Conservation (phyloP, 1,140 invertebrate genomes). For the Trichonephila inaurata region DNA sequence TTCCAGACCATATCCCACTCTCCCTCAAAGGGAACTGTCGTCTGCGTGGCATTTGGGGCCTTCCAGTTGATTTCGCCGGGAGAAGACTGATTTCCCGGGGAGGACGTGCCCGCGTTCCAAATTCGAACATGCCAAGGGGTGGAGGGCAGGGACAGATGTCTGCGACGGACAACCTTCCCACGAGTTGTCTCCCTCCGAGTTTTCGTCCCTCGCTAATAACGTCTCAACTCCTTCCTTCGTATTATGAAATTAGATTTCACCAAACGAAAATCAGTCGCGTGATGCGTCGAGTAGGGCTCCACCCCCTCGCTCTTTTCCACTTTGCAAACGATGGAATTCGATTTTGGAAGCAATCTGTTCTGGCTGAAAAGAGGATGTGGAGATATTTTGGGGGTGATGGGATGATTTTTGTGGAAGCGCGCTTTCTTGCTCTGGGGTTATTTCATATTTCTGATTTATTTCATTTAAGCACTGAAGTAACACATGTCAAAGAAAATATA, state of each 20-base stretch:
- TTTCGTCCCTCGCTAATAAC: slow-evolving; percentile 10
- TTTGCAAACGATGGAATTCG: slow-evolving; percentile 20
- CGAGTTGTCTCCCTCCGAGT: slow-evolving; percentile 35
- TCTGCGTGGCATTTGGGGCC: slow-evolving; percentile 40
- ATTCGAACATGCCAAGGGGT: slow-evolving; percentile 42
- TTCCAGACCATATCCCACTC: not conserved
- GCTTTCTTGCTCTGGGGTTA: no score
- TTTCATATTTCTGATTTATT: no score
- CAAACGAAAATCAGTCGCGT: slow-evolving; percentile 18
- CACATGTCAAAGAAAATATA: no score
- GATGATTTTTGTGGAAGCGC: no score
- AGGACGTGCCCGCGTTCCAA: slow-evolving; percentile 33
- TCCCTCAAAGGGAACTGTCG: not conserved
- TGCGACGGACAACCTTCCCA: slow-evolving; percentile 13
- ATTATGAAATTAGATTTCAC: slow-evolving; percentile 43
- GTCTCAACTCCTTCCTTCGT: not conserved
- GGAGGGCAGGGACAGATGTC: slow-evolving; percentile 27
- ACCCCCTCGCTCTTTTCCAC: not conserved
- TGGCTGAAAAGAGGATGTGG: not conserved
- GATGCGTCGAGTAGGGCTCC: not conserved
- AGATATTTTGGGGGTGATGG: no score
- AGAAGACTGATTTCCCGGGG: slow-evolving; percentile 47
- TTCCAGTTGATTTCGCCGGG: slow-evolving; percentile 29
- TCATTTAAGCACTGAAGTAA: no score
- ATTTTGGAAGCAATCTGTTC: slow-evolving; percentile 36